Evolutionary conservation across 1,140 invertebrate species (phyloP).

Genomic region (Drosophila nigromelanica): DNA sequence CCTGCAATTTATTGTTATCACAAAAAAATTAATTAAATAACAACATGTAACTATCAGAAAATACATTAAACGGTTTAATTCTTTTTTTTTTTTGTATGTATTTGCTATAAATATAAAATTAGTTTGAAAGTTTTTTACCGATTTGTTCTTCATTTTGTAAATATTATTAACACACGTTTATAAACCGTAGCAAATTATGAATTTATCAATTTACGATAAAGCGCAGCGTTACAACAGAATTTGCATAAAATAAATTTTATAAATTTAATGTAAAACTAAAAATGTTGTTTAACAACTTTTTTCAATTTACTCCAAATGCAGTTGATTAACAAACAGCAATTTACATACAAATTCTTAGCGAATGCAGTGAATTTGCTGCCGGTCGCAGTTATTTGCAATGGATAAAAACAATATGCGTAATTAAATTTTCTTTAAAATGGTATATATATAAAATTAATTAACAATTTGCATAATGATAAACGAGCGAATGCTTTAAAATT

Average conservation of each 20-base stretch:
- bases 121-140: neutral
- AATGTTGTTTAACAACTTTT: conserved; percentile 14
- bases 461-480: conserved; percentile 76
- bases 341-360: conserved; percentile 45
- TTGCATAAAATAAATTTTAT: conserved; percentile 32
- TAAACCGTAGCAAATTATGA: conserved; percentile 17
- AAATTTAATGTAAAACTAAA: conserved; percentile 39
- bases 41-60: too few species aligned
- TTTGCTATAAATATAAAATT: neutral
- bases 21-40: too few species aligned
- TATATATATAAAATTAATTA: conserved; percentile 58
- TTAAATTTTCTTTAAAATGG: conserved; percentile 24
- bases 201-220: conserved; percentile 23
- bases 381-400: conserved; percentile 45
- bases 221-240: conserved; percentile 4
- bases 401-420: conserved; percentile 56
- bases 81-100: too few species aligned
- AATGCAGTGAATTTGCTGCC: conserved; percentile 40
- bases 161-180: conserved; percentile 9
- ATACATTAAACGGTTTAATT: too few species aligned
- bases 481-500: conserved; percentile 37
- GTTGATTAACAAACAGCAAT: conserved; percentile 76
- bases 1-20: too few species aligned
- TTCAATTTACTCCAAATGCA: conserved; percentile 68
- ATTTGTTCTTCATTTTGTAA: conserved; percentile 12